phyloP scores from a whole-genome alignment of 2,113 vertebrate genomes.

The Felis chaus region DNA sequence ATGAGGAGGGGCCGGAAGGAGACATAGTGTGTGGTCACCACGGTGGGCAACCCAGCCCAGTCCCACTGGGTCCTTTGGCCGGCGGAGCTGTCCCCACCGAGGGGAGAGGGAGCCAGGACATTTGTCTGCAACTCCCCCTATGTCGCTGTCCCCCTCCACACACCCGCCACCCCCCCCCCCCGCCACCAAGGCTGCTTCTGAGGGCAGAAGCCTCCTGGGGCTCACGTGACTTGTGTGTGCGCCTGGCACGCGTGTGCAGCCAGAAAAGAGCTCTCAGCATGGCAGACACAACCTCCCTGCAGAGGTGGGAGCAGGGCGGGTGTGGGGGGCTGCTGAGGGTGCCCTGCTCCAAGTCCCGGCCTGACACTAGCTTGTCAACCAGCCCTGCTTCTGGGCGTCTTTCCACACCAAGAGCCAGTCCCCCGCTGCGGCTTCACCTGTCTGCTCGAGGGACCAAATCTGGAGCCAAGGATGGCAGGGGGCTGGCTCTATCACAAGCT shows the following conservation, averaged over 20 bases:
- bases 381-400: neutral
- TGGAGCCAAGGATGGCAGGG: neutral
- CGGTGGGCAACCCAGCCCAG: neutral
- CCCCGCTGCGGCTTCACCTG: neutral
- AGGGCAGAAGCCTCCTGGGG: neutral
- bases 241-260: neutral
- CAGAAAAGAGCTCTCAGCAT: neutral
- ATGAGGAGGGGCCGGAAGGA: neutral
- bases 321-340: neutral
- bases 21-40: neutral
- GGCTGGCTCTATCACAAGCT: neutral
- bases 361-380: neutral
- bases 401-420: neutral
- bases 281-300: neutral
- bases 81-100: fast-evolving
- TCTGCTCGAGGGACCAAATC: neutral
- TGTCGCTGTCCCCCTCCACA: too few relatives aligned
- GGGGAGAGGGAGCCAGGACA: fast-evolving
- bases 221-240: neutral
- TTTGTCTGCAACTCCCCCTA: too few relatives aligned
- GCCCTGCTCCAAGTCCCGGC: neutral
- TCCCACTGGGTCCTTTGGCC: neutral
- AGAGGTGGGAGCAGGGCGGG: neutral
- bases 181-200: neutral
- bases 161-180: too few relatives aligned